Percentiles rank a stretch among this genome's conserved stretches.
phyloP scores from a whole-genome alignment of 1,140 invertebrate genomes.

The Lepidurus packardi region DNA sequence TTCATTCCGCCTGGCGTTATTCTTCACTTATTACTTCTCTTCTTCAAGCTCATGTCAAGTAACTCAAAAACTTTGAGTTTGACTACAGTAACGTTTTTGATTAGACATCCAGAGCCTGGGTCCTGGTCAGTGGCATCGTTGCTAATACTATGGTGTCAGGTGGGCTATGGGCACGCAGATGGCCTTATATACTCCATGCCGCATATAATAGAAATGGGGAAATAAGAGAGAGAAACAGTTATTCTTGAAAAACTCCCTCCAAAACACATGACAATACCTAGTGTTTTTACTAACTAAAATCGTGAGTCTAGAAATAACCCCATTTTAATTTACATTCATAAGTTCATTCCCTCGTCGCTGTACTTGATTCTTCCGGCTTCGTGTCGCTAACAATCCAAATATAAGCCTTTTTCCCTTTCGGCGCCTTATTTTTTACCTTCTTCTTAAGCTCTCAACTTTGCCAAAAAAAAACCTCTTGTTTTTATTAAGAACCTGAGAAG shows the following conservation, averaged over 20 bases:
- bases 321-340: conserved; percentile 20
- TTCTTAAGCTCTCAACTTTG: background rate
- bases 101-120: background rate
- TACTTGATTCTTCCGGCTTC: background rate
- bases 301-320: conserved; percentile 18
- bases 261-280: conserved; percentile 15
- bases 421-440: background rate
- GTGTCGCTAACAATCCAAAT: background rate
- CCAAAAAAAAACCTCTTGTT: background rate
- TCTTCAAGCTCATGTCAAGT: conserved; percentile 9
- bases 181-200: background rate
- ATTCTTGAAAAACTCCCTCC: background rate
- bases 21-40: background rate
- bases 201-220: background rate
- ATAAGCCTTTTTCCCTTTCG: background rate
- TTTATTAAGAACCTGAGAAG: too few relatives aligned
- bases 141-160: background rate
- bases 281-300: background rate
- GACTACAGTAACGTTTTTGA: background rate
- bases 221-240: background rate
- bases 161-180: conserved; percentile 13
- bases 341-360: conserved; percentile 13
- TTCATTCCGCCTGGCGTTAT: background rate
- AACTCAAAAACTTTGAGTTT: background rate
- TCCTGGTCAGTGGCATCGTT: background rate